phyloP scores from a whole-genome alignment of 2,888 invertebrate species.

The Bombylius discolor region DNA sequence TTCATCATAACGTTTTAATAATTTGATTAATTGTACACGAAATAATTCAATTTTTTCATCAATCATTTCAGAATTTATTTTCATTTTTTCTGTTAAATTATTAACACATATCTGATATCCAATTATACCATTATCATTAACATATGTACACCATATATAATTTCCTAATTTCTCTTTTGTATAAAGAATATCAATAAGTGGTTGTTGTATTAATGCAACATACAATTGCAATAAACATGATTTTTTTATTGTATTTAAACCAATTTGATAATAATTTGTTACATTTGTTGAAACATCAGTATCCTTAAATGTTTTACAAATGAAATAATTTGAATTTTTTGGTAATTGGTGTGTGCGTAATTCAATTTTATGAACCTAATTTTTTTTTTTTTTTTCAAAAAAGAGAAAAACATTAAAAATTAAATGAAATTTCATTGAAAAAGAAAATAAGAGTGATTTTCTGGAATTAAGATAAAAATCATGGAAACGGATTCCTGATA shows the following conservation, averaged over 20 bases:
- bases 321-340: constrained; percentile 45
- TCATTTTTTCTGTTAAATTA: constrained; percentile 52
- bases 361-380: constrained; percentile 28
- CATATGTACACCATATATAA: constrained; percentile 51
- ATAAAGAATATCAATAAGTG: constrained; percentile 63
- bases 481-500: too few relatives aligned
- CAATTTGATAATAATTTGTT: constrained; percentile 69
- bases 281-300: constrained; percentile 61
- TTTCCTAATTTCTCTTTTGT: constrained; percentile 79
- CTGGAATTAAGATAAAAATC: too few relatives aligned
- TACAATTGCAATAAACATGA: constrained; percentile 55
- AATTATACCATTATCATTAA: constrained; percentile 57
- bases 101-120: constrained; percentile 61
- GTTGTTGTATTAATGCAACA: constrained; percentile 68
- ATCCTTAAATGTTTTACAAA: constrained; percentile 51
- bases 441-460: too few relatives aligned
- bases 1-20: constrained; percentile 41
- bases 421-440: too few relatives aligned
- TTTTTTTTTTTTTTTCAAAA: too few relatives aligned
- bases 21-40: constrained; percentile 43
- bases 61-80: constrained; percentile 31
- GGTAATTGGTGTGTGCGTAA: constrained; percentile 47
- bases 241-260: constrained; percentile 41
- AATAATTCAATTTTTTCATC: constrained; percentile 54
- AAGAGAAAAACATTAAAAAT: neutral